Conservation (phyloP, 2,888 invertebrate species). For the Acanthopleura granulata region DNA sequence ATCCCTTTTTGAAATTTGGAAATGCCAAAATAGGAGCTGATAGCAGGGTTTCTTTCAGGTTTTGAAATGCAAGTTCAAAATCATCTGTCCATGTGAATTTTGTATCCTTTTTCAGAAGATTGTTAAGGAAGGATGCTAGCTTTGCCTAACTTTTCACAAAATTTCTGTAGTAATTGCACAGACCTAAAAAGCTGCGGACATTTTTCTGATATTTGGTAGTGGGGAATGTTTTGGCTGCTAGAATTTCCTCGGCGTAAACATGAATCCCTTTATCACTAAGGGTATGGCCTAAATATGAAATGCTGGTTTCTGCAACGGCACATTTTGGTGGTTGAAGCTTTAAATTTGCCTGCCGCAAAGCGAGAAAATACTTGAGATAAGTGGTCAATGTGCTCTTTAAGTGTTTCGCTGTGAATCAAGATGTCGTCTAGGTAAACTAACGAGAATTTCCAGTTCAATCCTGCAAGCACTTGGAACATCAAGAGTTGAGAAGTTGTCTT, state of each 20-base stretch:
- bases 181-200: constrained; percentile 33
- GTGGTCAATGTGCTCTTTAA: constrained; percentile 24
- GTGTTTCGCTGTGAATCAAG: constrained; percentile 13
- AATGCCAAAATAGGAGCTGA: constrained; percentile 35
- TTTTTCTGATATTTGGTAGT: constrained; percentile 33
- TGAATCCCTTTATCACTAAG: constrained; percentile 4
- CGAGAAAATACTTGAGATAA: constrained; percentile 22
- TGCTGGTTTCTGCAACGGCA: constrained; percentile 22
- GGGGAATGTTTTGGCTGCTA: constrained; percentile 32
- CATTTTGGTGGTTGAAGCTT: constrained; percentile 27
- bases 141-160: constrained; percentile 58
- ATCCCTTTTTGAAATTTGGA: constrained; percentile 35
- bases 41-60: constrained; percentile 43
- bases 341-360: constrained; percentile 17
- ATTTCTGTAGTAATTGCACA: constrained; percentile 63
- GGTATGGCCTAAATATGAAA: constrained; percentile 1
- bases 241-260: constrained; percentile 25
- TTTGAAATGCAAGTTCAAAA: constrained; percentile 54
- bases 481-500: constrained; percentile 16
- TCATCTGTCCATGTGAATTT: constrained; percentile 48
- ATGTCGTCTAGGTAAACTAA: constrained; percentile 27
- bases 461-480: constrained; percentile 26
- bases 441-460: constrained; percentile 20
- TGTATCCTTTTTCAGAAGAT: constrained; percentile 48
- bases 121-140: constrained; percentile 54